These are phyloP conservation scores for Emmelina monodactyla DNA, from an alignment of 2,888 invertebrate species.

Conservation along the genomic window DNA sequence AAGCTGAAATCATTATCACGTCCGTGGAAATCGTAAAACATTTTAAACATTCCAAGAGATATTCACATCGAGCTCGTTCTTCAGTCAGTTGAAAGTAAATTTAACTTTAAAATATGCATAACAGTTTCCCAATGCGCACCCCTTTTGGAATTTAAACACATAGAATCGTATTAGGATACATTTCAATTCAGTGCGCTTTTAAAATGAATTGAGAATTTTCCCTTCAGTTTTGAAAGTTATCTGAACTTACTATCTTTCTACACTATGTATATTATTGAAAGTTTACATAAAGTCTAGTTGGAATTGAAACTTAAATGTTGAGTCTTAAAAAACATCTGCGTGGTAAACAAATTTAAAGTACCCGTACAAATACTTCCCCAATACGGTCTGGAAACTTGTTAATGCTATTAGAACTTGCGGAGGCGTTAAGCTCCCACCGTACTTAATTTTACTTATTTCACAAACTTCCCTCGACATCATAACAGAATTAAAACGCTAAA, in stretches of 20 bases:
- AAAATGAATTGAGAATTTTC: too few species aligned
- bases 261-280: too few species aligned
- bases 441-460: conserved; percentile 58
- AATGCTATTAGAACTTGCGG: conserved; percentile 54
- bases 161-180: conserved; percentile 60
- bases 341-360: too few species aligned
- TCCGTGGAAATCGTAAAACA: too few species aligned
- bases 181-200: conserved; percentile 58
- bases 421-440: conserved; percentile 58
- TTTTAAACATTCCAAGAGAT: too few species aligned
- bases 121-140: conserved; percentile 63
- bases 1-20: too few species aligned
- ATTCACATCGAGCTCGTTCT: conserved; percentile 3
- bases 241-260: too few species aligned
- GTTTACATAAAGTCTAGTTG: too few species aligned
- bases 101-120: conserved; percentile 66
- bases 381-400: conserved; percentile 63
- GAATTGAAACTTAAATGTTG: too few species aligned
- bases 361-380: conserved; percentile 24
- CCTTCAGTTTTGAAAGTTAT: too few species aligned
- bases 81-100: conserved; percentile 45
- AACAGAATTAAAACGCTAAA: conserved; percentile 8
- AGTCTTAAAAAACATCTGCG: too few species aligned
- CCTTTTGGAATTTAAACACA: conserved; percentile 60
- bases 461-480: conserved; percentile 27